These are phyloP conservation scores for Myiotriccus ornatus DNA, from an alignment of 2,797 vertebrate species.

Conservation along the genomic window DNA sequence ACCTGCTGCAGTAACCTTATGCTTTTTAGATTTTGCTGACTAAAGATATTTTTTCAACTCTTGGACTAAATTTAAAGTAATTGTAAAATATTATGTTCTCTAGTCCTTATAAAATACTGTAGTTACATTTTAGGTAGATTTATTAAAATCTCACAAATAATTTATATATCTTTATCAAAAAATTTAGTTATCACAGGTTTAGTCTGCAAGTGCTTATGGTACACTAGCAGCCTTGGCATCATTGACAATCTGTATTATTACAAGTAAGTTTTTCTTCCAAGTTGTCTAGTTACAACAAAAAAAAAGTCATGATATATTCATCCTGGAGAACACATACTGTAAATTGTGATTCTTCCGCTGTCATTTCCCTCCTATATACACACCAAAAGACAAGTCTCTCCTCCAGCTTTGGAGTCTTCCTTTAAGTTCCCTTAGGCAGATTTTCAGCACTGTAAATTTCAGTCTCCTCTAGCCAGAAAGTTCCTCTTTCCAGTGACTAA, in stretches of 20 bases:
- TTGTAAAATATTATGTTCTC: neutral
- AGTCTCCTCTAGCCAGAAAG: neutral
- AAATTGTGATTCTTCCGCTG: neutral
- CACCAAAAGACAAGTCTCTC: neutral
- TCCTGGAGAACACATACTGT: neutral
- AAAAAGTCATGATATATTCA: neutral
- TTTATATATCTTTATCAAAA: neutral
- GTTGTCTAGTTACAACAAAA: neutral
- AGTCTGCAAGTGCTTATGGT: neutral
- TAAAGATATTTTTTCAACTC: neutral
- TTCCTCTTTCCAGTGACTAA: neutral
- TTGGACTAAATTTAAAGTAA: neutral
- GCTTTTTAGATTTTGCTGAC: neutral
- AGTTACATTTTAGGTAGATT: neutral
- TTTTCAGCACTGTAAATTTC: neutral
- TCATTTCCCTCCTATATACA: fast-evolving
- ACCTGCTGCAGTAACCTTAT: neutral
- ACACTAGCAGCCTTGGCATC: neutral
- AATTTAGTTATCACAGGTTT: neutral
- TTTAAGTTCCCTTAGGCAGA: neutral
- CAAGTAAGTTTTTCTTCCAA: neutral
- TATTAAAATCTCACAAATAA: slow-evolving; percentile 15
- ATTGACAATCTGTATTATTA: neutral
- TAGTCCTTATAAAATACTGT: neutral
- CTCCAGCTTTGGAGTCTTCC: neutral